A percentile compares a stretch with the other conserved stretches of the same genome.
These are phyloP conservation scores for Balanococcus diminutus DNA, from an alignment of 2,888 invertebrate species.

Conservation along the genomic window DNA sequence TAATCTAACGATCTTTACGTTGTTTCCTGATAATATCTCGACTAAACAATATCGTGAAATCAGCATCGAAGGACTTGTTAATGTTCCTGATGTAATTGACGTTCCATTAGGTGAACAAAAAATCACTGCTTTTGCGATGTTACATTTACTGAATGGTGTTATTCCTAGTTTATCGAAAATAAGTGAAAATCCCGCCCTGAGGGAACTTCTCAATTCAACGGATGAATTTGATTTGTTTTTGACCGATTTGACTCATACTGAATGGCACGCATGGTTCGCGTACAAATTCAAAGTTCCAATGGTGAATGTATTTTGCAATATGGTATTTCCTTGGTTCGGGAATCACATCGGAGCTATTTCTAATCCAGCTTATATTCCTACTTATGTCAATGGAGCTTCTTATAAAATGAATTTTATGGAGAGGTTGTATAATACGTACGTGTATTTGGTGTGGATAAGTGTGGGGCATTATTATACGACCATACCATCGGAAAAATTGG, in stretches of 20 bases:
- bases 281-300: background rate
- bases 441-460: too few species aligned
- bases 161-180: background rate
- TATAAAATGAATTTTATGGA: background rate
- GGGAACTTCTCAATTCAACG: background rate
- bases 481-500: background rate
- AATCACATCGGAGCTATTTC: background rate
- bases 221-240: conserved; percentile 56
- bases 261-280: background rate
- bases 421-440: too few species aligned
- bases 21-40: conserved; percentile 32
- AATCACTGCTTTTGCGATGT: background rate
- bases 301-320: background rate
- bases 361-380: background rate
- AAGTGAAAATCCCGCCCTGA: background rate
- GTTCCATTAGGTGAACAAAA: background rate
- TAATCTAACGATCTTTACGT: conserved; percentile 54
- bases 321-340: background rate
- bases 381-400: background rate
- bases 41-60: background rate
- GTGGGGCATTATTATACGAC: too few species aligned
- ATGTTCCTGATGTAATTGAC: too few species aligned
- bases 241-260: background rate
- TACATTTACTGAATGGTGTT: background rate
- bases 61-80: background rate